Percentiles rank a stretch among this genome's conserved stretches.
phyloP scores from a whole-genome alignment of 2,797 vertebrate species.

The Lagodon rhomboides region DNA sequence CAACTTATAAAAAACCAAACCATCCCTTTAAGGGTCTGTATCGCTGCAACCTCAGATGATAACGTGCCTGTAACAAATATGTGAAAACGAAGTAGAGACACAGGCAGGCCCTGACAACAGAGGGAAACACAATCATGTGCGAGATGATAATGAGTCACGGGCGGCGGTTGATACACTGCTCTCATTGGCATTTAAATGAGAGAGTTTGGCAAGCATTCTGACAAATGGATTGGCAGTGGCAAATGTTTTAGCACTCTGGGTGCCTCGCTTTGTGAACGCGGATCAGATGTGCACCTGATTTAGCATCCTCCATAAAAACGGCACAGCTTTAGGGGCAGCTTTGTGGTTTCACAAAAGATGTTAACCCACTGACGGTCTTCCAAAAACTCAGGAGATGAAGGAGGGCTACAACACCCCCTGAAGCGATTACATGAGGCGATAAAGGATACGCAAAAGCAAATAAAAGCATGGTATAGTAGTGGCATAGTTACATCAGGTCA shows the following conservation, averaged over 20 bases:
- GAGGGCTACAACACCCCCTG: background rate
- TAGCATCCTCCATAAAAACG: conserved; percentile 2
- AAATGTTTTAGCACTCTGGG: conserved; percentile 36
- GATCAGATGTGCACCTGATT: conserved; percentile 16
- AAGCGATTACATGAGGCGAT: background rate
- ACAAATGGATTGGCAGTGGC: conserved; percentile 15
- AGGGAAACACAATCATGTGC: conserved; percentile 7
- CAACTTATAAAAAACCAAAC: no score
- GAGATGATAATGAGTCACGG: conserved; percentile 23
- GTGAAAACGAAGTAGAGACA: background rate
- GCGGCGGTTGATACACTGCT: conserved; percentile 5
- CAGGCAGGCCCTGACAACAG: background rate
- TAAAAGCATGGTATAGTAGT: background rate
- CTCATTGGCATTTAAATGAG: conserved; percentile 25
- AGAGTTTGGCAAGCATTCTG: conserved; percentile 11
- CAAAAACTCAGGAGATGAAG: conserved; percentile 7
- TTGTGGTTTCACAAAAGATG: conserved; percentile 13
- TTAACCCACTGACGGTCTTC: background rate
- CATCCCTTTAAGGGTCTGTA: background rate
- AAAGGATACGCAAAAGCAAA: background rate
- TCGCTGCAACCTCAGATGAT: background rate
- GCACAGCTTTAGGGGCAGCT: background rate
- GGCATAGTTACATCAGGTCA: background rate
- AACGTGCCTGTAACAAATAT: background rate
- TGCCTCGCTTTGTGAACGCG: conserved; percentile 23